Evolutionary conservation across 2,888 invertebrate species (phyloP).

Genomic region (Gasteruption jaculator): DNA sequence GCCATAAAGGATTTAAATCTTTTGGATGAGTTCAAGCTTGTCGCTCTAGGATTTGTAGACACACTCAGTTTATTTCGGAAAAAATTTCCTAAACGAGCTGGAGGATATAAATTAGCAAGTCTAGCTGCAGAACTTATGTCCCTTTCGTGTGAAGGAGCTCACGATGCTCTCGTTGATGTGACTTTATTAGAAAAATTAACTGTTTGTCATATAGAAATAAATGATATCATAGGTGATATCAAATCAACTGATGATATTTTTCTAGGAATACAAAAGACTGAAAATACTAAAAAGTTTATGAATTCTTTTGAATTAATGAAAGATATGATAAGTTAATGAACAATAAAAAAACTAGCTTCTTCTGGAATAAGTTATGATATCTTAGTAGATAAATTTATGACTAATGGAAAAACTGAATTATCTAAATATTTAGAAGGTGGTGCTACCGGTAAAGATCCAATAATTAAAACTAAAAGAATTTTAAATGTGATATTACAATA

Average conservation of each 20-base stretch:
- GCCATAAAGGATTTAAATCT: conserved; percentile 1
- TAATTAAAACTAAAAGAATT: conserved; percentile 1
- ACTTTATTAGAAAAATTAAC: neutral
- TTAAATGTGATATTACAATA: no score
- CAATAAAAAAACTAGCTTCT: neutral
- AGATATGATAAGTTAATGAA: neutral
- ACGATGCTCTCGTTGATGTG: conserved; percentile 3
- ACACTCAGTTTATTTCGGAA: conserved; percentile 4
- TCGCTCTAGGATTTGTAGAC: conserved; percentile 13
- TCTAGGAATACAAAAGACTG: neutral
- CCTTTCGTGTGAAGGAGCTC: conserved; percentile 4
- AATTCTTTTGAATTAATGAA: neutral
- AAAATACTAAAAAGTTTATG: neutral
- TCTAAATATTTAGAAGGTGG: neutral
- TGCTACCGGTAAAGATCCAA: neutral
- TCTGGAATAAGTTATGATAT: neutral
- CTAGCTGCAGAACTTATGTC: conserved; percentile 5
- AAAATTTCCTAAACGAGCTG: conserved; percentile 5
- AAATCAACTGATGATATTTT: neutral
- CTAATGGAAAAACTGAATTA: neutral
- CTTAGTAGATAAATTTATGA: neutral
- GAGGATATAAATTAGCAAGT: conserved; percentile 5
- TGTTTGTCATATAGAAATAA: neutral
- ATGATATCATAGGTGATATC: neutral
- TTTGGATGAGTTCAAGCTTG: neutral